Conservation (phyloP, 2,113 vertebrate genomes). For the Siniperca knerii region DNA sequence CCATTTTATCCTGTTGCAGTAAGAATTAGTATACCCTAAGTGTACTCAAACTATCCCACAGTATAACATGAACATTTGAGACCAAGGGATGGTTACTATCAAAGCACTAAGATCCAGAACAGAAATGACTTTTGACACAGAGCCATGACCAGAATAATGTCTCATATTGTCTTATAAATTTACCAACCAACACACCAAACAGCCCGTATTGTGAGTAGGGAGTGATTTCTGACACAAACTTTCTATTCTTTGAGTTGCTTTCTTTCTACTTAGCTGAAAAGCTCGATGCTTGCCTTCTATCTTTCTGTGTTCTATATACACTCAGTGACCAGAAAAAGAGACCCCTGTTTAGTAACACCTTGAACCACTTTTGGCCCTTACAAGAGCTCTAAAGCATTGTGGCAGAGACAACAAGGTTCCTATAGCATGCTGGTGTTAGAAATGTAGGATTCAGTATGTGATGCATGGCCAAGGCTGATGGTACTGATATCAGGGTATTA, state of each 20-base stretch:
- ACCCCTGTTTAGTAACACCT: background rate
- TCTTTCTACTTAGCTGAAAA: background rate
- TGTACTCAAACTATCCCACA: background rate
- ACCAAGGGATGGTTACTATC: background rate
- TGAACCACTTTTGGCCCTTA: background rate
- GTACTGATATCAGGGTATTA: background rate
- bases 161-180: background rate
- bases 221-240: background rate
- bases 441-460: background rate
- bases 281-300: conserved; percentile 29
- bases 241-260: background rate
- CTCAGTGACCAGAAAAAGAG: conserved; percentile 42
- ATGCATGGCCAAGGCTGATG: background rate
- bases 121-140: background rate
- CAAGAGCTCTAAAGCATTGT: too few relatives aligned
- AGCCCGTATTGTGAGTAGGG: background rate
- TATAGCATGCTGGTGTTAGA: background rate
- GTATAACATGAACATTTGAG: background rate
- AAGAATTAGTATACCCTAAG: background rate
- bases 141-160: background rate
- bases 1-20: background rate
- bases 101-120: background rate
- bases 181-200: background rate
- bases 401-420: background rate
- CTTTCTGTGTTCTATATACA: background rate